phyloP scores from a whole-genome alignment of 2,888 invertebrate species.

The Trachelus troglodyta region DNA sequence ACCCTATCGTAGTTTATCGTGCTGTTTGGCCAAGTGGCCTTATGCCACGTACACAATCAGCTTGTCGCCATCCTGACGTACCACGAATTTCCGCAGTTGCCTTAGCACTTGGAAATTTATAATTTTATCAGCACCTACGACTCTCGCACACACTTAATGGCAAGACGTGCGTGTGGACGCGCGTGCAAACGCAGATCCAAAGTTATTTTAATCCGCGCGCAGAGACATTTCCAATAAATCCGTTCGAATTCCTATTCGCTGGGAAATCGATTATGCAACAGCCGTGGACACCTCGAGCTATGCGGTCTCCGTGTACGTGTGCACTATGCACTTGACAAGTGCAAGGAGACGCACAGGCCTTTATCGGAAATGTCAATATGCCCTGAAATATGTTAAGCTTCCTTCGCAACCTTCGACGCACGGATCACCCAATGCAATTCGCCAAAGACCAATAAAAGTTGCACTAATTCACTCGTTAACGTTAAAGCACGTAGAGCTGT shows the following conservation, averaged over 20 bases:
- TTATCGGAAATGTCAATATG: background rate
- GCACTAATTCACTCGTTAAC: background rate
- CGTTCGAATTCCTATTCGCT: background rate
- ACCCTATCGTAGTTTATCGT: background rate
- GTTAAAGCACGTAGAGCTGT: too few species aligned
- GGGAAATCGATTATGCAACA: background rate
- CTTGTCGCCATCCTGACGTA: background rate
- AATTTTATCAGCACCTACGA: background rate
- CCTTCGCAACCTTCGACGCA: background rate
- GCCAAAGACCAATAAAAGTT: background rate
- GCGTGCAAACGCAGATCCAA: background rate
- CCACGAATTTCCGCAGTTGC: background rate
- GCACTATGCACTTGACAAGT: background rate
- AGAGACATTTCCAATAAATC: background rate
- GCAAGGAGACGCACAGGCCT: background rate
- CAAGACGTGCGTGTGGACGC: background rate
- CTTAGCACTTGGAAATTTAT: background rate
- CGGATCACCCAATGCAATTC: too few species aligned
- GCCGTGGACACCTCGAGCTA: background rate
- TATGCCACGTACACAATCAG: background rate
- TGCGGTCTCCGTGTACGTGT: background rate
- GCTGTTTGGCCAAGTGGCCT: background rate
- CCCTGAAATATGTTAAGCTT: background rate
- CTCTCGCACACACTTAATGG: background rate
- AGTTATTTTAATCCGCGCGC: background rate